These are phyloP conservation scores for Acrocephalus arundinaceus DNA, from an alignment of 2,113 vertebrate genomes.

Conservation along the genomic window DNA sequence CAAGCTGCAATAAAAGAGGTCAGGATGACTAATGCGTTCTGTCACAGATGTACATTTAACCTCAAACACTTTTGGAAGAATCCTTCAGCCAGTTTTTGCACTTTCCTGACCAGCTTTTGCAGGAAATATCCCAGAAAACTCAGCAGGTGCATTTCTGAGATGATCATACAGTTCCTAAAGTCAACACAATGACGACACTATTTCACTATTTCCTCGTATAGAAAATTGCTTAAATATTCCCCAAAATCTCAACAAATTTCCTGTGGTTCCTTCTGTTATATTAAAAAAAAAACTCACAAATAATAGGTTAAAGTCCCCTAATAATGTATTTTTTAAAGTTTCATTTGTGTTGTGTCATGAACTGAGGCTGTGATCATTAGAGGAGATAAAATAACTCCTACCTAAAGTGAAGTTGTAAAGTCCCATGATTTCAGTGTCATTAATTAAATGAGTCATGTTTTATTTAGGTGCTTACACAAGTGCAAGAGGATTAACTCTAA, in stretches of 20 bases:
- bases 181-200: rapidly evolving
- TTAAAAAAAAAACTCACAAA: not conserved
- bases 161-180: not conserved
- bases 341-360: not conserved
- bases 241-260: not conserved
- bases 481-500: not conserved
- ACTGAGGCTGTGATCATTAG: not conserved
- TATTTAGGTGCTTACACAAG: not conserved
- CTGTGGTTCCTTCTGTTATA: not conserved
- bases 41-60: not conserved
- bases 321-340: not conserved
- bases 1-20: not conserved
- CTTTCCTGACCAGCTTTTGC: not conserved
- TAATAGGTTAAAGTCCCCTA: not conserved
- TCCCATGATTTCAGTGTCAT: not conserved
- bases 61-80: not conserved
- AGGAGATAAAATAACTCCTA: not conserved
- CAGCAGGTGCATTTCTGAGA: not conserved
- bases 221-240: not conserved
- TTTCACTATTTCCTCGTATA: not conserved
- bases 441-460: not conserved
- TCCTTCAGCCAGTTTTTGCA: not conserved
- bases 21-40: not conserved
- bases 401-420: not conserved
- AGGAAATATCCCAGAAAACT: not conserved